A percentile compares a stretch with the other conserved stretches of the same genome.
phyloP scores from a whole-genome alignment of 2,888 invertebrate genomes.

The Chydorus sphaericus region DNA sequence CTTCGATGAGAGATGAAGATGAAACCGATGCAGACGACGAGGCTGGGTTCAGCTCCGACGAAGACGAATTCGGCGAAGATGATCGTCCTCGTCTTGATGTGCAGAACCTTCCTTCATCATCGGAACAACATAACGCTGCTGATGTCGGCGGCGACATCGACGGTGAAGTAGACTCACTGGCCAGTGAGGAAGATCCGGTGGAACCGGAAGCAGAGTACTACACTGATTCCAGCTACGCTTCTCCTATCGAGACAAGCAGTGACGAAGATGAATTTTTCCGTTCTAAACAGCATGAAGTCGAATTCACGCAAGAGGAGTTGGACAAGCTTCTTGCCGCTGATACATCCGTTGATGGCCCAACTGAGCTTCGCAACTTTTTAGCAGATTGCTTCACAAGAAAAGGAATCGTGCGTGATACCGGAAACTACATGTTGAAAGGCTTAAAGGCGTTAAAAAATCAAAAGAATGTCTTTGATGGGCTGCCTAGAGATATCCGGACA shows the following conservation, averaged over 20 bases:
- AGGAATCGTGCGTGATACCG: neutral
- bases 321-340: neutral
- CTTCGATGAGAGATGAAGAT: too few species aligned
- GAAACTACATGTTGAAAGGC: neutral
- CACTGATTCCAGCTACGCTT: neutral
- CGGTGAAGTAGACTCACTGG: neutral
- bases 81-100: too few species aligned
- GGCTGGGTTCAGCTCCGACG: too few species aligned
- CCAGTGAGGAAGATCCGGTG: too few species aligned
- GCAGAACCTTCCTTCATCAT: too few species aligned
- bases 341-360: neutral
- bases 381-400: neutral
- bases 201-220: too few species aligned
- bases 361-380: neutral
- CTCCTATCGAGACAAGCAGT: neutral
- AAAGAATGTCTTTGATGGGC: neutral
- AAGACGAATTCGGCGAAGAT: too few species aligned
- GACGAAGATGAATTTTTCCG: neutral
- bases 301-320: neutral
- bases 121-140: too few species aligned
- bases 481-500: conserved; percentile 4
- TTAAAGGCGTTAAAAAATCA: neutral
- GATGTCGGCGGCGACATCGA: neutral
- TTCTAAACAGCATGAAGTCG: too few species aligned
- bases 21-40: too few species aligned